These are phyloP conservation scores for Phenganax subtilis DNA, from an alignment of 92 coral and sea anemone genomes.

Conservation along the genomic window DNA sequence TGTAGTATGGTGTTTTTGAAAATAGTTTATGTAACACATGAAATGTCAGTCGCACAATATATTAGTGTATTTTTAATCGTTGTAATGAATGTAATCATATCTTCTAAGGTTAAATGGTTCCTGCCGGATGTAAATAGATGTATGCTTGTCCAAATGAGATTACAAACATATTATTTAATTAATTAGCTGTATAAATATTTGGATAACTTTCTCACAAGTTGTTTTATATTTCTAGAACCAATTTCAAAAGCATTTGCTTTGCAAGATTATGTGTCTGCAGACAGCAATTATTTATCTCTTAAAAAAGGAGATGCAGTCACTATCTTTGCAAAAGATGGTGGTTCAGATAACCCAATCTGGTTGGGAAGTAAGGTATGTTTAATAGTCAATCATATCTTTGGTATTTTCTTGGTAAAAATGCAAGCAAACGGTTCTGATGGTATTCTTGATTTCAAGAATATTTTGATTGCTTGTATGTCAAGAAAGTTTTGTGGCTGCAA, in stretches of 20 bases:
- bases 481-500: too few species aligned
- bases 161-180: not conserved
- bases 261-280: conserved; percentile 7
- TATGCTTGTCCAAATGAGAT: too few species aligned
- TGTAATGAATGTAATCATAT: too few species aligned
- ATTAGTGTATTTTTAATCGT: too few species aligned
- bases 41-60: too few species aligned
- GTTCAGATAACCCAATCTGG: conserved; percentile 11
- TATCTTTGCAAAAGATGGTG: conserved; percentile 10
- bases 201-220: not conserved
- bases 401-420: not conserved
- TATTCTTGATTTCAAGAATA: not conserved
- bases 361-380: conserved; percentile 14
- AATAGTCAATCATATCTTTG: not conserved
- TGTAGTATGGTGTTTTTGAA: too few species aligned
- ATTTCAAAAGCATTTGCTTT: conserved; percentile 12
- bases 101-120: too few species aligned
- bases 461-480: not conserved
- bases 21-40: too few species aligned
- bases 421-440: too few species aligned
- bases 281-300: conserved; percentile 3
- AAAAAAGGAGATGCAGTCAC: conserved; percentile 22
- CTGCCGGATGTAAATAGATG: too few species aligned
- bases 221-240: not conserved
- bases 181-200: not conserved